Evolutionary conservation across 2,797 vertebrate genomes (phyloP).

Genomic region (Chloroceryle inda): DNA sequence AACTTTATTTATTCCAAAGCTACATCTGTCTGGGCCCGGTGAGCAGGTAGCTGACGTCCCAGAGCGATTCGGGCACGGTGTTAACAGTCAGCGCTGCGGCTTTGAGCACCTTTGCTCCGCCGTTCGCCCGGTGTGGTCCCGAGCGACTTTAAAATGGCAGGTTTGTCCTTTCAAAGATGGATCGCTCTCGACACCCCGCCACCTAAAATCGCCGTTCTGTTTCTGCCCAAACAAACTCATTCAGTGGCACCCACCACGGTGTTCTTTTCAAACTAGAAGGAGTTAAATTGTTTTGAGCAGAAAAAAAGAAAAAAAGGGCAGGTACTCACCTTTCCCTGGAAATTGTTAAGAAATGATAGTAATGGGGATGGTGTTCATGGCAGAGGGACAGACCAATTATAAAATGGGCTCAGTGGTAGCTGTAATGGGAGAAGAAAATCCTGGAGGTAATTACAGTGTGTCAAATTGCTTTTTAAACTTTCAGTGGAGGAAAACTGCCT

Average conservation of each 20-base stretch:
- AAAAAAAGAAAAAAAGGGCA: not conserved
- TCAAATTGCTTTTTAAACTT: constrained; percentile 8
- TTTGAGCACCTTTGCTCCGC: not conserved
- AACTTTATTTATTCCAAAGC: not conserved
- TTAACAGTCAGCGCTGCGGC: rapidly evolving
- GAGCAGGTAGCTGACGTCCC: not conserved
- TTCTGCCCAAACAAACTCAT: not conserved
- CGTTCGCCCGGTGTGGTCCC: not conserved
- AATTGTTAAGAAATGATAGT: not conserved
- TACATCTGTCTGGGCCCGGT: rapidly evolving
- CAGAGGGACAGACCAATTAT: not conserved
- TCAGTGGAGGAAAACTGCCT: not conserved
- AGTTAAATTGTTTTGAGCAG: not conserved
- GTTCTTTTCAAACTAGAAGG: not conserved
- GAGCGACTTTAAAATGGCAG: not conserved
- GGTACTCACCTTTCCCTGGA: not conserved
- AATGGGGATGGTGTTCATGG: not conserved
- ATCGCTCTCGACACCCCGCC: rapidly evolving
- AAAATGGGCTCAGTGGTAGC: not conserved
- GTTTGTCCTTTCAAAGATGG: not conserved
- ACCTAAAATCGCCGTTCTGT: not conserved
- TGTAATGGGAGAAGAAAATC: constrained; percentile 31
- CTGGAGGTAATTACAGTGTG: not conserved
- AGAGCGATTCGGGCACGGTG: not conserved
- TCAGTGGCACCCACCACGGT: rapidly evolving